phyloP scores from a whole-genome alignment of 2,888 invertebrate genomes.

The Choristoneura rosaceana region DNA sequence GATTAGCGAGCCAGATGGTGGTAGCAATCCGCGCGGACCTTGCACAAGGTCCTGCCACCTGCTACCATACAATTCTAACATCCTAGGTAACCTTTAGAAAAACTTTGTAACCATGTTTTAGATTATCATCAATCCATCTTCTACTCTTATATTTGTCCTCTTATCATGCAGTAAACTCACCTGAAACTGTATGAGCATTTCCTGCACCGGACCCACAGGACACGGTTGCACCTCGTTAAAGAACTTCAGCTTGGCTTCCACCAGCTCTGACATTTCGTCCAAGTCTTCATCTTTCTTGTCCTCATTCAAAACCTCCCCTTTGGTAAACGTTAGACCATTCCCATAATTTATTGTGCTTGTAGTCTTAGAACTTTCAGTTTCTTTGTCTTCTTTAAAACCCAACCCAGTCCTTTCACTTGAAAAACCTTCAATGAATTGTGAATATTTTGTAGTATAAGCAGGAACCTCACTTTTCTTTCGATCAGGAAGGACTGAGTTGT shows the following conservation, averaged over 20 bases:
- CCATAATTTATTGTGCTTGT: conserved; percentile 70
- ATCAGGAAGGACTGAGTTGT: conserved; percentile 73
- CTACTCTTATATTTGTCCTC: too few relatives aligned
- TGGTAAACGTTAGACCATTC: conserved; percentile 79
- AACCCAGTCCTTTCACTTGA: conserved; percentile 78
- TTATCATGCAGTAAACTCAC: conserved; percentile 56
- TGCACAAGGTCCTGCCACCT: too few relatives aligned
- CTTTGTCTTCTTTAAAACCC: conserved; percentile 73
- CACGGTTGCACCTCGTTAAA: conserved; percentile 77
- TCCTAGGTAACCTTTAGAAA: too few relatives aligned
- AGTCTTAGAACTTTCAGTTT: conserved; percentile 60
- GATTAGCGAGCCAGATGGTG: too few relatives aligned
- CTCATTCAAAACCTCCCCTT: conserved; percentile 81
- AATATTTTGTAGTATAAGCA: conserved; percentile 78
- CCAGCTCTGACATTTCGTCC: conserved; percentile 69
- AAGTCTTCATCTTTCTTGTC: conserved; percentile 70
- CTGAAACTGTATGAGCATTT: conserved; percentile 86
- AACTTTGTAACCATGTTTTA: too few relatives aligned
- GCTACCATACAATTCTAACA: too few relatives aligned
- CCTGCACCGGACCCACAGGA: conserved; percentile 81
- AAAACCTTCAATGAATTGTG: conserved; percentile 76
- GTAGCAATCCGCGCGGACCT: too few relatives aligned
- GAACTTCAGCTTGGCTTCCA: conserved; percentile 83
- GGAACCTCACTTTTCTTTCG: conserved; percentile 65
- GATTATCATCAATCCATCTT: too few relatives aligned